Base-by-base conservation (phyloP, 2,113 vertebrate species). In the Struthio camelus region DNA sequence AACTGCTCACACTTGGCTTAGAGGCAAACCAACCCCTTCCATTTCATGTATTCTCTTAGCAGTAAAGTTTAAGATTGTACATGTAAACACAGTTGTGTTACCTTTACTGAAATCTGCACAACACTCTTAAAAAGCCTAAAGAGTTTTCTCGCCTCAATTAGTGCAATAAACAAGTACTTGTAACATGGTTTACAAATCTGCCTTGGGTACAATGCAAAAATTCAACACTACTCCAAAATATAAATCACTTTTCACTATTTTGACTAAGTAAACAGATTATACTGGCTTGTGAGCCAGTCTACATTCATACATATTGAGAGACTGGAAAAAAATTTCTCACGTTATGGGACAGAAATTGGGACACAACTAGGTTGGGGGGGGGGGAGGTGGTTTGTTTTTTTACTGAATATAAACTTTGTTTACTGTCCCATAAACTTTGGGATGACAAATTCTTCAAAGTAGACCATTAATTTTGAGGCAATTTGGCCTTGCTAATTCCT, bases 391-490 rank as follows among this genome's bases (percentile, higher is more conserved):
- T 32, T 14, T 58, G 15, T 32, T 58, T 58, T 53, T 25, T 27
- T 32, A 96, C 46, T 89, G 59, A 93, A 40, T 5, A 87, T 27
- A 92, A 92, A 86, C 89, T 91, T 80, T 64, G 22, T n/a, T n/a
- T n/a, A n/a, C n/a, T n/a, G n/a, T n/a, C n/a, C n/a, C n/a, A 87
- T 27, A 92, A 92, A 86, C 89, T 91, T 80, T 64, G 22, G 13
- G 77, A 85, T 66, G 58, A 92, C 23, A 90, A 92, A 89, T 62
- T 80, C 22, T 36, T 48, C 23, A 59, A 48, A 83, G 25, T 38
- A 83, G 53, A n/a, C 51, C 42, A 40, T 40, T 11, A 69, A 93
- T 85, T 85, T 81, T 85, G n/a, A 36, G 62, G 76, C 84, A 80
- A 78, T 25, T 85, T 28, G 83, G 32, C 65, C 80, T 70, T 91